Percentiles rank a stretch among this genome's conserved stretches.
Evolutionary conservation across 1,140 invertebrate species (phyloP).

Genomic region (Ceratina australensis): DNA sequence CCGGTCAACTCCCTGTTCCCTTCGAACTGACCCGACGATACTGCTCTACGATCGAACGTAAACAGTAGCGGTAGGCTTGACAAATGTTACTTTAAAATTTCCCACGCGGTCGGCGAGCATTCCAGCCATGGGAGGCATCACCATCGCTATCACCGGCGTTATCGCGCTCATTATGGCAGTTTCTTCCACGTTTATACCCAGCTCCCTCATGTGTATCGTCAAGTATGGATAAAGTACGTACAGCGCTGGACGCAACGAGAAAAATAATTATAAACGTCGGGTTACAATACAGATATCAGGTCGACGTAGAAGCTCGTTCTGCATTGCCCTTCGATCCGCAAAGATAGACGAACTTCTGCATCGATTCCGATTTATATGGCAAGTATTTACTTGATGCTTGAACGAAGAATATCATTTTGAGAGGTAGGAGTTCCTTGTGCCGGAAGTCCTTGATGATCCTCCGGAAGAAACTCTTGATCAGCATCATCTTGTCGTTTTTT

Average conservation of each 20-base stretch:
- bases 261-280: conserved; percentile 26
- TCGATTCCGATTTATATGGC: background rate
- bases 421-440: conserved; percentile 85
- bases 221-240: conserved; percentile 91
- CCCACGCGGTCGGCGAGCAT: conserved; percentile 89
- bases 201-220: conserved; percentile 91
- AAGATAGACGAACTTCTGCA: too few species aligned
- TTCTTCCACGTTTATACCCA: conserved; percentile 91
- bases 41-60: too few species aligned
- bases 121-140: conserved; percentile 89
- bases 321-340: too few species aligned
- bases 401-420: conserved; percentile 89
- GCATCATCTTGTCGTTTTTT: conserved; percentile 76
- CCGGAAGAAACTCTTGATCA: conserved; percentile 82
- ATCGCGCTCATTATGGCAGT: conserved; percentile 92
- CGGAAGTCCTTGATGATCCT: conserved; percentile 85
- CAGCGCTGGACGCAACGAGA: conserved; percentile 80
- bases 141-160: conserved; percentile 87
- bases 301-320: too few species aligned
- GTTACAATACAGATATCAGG: too few species aligned
- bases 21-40: too few species aligned
- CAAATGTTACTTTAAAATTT: conserved; percentile 85
- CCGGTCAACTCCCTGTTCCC: background rate
- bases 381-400: conserved; percentile 86
- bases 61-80: background rate